phyloP scores from a whole-genome alignment of 2,888 invertebrate genomes.

The Hirtodrosophila trivittata region DNA sequence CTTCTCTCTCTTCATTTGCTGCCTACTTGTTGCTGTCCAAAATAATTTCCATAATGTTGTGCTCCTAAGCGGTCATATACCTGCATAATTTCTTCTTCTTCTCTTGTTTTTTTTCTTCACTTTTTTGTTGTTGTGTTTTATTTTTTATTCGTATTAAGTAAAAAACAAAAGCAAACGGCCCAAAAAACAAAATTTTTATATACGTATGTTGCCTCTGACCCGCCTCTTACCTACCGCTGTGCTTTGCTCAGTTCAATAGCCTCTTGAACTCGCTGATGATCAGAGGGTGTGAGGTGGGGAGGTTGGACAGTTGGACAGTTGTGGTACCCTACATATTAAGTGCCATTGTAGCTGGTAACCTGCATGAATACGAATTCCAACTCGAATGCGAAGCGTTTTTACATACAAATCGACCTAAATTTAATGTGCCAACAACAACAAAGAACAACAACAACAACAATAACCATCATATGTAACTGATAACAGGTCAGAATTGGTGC shows the following conservation, averaged over 20 bases:
- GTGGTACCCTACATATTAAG: slow-evolving; percentile 37
- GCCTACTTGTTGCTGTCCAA: slow-evolving; percentile 14
- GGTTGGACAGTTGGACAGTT: slow-evolving; percentile 8
- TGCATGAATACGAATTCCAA: slow-evolving; percentile 44
- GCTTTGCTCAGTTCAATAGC: slow-evolving; percentile 60
- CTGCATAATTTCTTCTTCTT: slow-evolving; percentile 55
- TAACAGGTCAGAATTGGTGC: slow-evolving; percentile 38
- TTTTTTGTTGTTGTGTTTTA: background rate
- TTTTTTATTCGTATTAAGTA: no score
- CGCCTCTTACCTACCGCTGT: slow-evolving; percentile 21
- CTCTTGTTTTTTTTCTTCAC: background rate
- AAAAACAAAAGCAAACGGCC: slow-evolving; percentile 63
- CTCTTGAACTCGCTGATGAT: slow-evolving; percentile 54
- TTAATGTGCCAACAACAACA: slow-evolving; percentile 25
- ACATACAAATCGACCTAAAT: slow-evolving; percentile 53
- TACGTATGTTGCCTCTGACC: slow-evolving; percentile 22
- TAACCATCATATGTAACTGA: slow-evolving; percentile 27
- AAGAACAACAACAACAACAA: slow-evolving; percentile 6
- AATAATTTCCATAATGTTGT: slow-evolving; percentile 66
- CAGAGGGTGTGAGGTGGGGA: slow-evolving; percentile 5
- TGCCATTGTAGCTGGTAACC: slow-evolving; percentile 40
- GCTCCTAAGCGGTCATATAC: slow-evolving; percentile 57
- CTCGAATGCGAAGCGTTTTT: slow-evolving; percentile 29
- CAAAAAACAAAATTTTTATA: background rate
- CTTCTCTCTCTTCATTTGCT: background rate